These are phyloP conservation scores for Takifugu flavidus DNA, from an alignment of 2,113 vertebrate genomes.

Conservation along the genomic window DNA sequence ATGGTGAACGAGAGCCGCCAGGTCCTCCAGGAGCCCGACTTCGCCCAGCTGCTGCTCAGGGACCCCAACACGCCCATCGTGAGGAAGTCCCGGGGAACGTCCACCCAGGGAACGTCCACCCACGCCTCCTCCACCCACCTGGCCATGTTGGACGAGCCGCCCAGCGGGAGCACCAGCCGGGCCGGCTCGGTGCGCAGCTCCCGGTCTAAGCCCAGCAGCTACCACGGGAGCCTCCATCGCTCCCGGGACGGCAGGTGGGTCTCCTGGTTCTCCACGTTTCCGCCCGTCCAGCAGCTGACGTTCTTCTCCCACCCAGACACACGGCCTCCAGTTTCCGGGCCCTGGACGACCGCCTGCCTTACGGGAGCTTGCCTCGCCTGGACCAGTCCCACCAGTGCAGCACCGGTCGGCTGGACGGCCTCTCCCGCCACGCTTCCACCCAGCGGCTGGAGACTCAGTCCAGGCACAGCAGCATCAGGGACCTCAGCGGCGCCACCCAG, in stretches of 20 bases:
- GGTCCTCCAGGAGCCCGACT: constrained; percentile 94
- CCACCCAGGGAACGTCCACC: constrained; percentile 96
- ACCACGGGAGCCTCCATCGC: constrained; percentile 90
- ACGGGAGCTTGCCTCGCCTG: constrained; percentile 86
- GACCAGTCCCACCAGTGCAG: constrained; percentile 67
- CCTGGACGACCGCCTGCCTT: constrained; percentile 81
- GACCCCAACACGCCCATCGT: constrained; percentile 88
- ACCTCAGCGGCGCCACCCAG: constrained; percentile 78
- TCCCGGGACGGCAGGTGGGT: constrained; percentile 87
- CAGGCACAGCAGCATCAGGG: constrained; percentile 83
- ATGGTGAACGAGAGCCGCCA: constrained; percentile 88
- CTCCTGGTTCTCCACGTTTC: rapidly evolving
- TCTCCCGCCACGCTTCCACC: constrained; percentile 83
- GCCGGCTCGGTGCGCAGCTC: constrained; percentile 87
- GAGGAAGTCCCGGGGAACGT: constrained; percentile 91
- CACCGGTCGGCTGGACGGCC: constrained; percentile 67
- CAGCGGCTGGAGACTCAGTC: constrained; percentile 90
- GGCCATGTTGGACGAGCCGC: constrained; percentile 88
- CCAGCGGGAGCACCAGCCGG: constrained; percentile 74
- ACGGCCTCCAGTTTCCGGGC: constrained; percentile 86
- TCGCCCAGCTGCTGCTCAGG: constrained; percentile 89
- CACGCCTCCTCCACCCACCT: constrained; percentile 96
- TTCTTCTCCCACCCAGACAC: constrained; percentile 70
- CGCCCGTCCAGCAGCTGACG: neutral
- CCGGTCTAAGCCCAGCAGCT: constrained; percentile 93